A percentile compares a stretch with the other conserved stretches of the same genome.
Conservation (phyloP, 2,113 vertebrate genomes). For the Loxodonta africana region DNA sequence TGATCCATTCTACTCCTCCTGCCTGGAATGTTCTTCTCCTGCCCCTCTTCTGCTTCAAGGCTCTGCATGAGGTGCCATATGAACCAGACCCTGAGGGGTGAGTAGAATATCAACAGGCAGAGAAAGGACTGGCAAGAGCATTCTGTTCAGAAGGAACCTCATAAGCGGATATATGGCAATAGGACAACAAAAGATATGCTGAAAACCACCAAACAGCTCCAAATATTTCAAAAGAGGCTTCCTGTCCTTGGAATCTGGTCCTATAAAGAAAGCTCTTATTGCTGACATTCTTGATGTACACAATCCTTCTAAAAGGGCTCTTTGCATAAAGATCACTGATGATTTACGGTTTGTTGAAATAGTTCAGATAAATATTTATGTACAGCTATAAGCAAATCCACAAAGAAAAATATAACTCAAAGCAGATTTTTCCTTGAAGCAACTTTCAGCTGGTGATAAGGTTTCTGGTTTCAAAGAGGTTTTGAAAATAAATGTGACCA, state of each 20-base stretch:
- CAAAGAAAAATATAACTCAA: conserved; percentile 79
- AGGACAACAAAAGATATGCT: conserved; percentile 64
- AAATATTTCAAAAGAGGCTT: conserved; percentile 63
- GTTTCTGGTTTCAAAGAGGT: conserved; percentile 75
- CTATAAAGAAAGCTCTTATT: conserved; percentile 68
- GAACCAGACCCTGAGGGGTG: background rate
- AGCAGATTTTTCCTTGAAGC: conserved; percentile 79
- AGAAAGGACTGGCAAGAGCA: background rate
- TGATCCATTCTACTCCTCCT: background rate
- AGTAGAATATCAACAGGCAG: conserved; percentile 38
- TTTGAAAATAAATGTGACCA: conserved; percentile 76
- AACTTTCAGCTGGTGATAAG: conserved; percentile 74
- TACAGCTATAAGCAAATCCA: conserved; percentile 79
- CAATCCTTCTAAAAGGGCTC: conserved; percentile 69
- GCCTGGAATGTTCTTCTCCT: background rate
- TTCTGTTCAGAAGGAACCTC: conserved; percentile 21
- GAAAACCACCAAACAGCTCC: conserved; percentile 71
- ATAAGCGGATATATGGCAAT: conserved; percentile 50
- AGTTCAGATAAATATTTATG: conserved; percentile 82
- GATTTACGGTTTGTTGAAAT: conserved; percentile 80
- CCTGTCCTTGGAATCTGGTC: conserved; percentile 50
- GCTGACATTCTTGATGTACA: conserved; percentile 73
- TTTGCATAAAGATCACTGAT: conserved; percentile 73
- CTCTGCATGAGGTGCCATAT: background rate
- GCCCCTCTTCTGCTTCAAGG: background rate